phyloP scores from a whole-genome alignment of 35 echinoderm and acorn worm genomes.

The Heliocidaris erythrogramma region DNA sequence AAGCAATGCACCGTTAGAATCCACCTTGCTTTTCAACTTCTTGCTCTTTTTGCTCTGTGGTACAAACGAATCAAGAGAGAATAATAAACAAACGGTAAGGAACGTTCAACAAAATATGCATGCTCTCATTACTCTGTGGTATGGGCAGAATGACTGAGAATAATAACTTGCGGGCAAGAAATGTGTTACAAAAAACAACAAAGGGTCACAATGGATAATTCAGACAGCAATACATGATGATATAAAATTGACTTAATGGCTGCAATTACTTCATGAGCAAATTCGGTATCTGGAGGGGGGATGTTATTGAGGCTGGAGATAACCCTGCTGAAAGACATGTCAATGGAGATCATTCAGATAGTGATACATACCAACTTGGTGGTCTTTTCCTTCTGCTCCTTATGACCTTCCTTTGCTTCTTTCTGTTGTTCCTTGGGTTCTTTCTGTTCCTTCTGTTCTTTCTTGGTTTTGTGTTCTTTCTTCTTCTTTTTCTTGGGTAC shows the following conservation, averaged over 20 bases:
- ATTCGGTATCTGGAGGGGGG: no score
- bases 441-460: neutral
- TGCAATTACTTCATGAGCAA: no score
- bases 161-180: no score
- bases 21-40: constrained; percentile 8
- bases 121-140: constrained; percentile 16
- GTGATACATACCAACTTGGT: neutral
- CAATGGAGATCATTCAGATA: no score
- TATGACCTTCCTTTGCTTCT: constrained; percentile 34
- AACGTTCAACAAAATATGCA: neutral
- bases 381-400: constrained; percentile 35
- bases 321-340: no score
- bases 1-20: neutral
- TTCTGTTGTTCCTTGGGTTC: constrained; percentile 33
- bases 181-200: no score
- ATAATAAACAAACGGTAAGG: no score
- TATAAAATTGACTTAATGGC: no score
- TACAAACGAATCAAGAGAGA: neutral
- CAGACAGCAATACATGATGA: no score
- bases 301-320: no score
- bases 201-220: no score
- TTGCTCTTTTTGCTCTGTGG: constrained; percentile 34
- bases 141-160: neutral
- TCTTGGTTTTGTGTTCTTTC: constrained; percentile 71
- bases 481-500: constrained; percentile 82